These are phyloP conservation scores for Petrocephalus microphthalmus DNA, from an alignment of 2,113 vertebrate species.

Conservation along the genomic window DNA sequence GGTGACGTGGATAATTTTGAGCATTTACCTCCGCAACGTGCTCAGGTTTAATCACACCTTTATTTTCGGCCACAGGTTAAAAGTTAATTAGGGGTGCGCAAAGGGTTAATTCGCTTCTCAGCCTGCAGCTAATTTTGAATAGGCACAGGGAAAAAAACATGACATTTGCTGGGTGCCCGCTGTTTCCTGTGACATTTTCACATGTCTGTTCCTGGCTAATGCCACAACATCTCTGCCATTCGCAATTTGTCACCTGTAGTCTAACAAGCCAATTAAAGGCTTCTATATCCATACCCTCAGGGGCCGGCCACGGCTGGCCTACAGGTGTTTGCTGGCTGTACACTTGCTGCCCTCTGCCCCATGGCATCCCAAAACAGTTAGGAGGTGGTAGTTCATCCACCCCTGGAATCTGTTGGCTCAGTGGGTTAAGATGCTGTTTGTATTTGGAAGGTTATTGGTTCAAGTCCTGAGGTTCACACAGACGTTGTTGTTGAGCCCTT, in stretches of 20 bases:
- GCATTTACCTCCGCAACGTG: background rate
- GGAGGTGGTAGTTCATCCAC: background rate
- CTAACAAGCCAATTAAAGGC: constrained; percentile 36
- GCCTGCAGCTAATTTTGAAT: constrained; percentile 5
- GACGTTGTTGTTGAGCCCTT: background rate
- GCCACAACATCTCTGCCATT: constrained; percentile 26
- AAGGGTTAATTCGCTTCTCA: background rate
- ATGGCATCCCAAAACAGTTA: background rate
- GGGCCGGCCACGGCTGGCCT: background rate
- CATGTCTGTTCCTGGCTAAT: constrained; percentile 31
- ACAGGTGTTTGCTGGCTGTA: background rate
- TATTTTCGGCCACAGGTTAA: background rate
- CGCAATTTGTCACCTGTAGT: constrained; percentile 37
- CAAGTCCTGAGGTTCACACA: background rate
- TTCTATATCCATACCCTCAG: constrained; percentile 7
- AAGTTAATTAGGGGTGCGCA: constrained; percentile 7
- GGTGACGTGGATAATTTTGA: background rate
- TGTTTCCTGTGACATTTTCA: constrained; percentile 38
- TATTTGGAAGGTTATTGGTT: background rate
- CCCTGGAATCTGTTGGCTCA: background rate
- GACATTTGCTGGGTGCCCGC: constrained; percentile 32
- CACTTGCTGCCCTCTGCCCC: background rate
- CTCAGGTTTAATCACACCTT: background rate
- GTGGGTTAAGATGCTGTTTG: background rate
- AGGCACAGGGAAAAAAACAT: constrained; percentile 15